phyloP scores from a whole-genome alignment of 2,797 vertebrate species.

The Neoniphon sammara region DNA sequence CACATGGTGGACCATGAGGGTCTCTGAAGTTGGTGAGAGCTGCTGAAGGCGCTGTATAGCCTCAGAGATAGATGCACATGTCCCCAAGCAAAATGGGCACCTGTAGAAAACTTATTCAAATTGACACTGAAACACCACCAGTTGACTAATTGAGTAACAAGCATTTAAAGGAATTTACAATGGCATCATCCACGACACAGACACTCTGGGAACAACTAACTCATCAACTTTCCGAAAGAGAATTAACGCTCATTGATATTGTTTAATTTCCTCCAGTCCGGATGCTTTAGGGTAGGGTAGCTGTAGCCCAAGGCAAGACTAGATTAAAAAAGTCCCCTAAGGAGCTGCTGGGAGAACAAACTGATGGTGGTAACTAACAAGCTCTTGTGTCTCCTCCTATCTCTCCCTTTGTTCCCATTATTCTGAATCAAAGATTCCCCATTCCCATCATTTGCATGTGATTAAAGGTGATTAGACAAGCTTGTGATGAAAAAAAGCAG shows the following conservation, averaged over 20 bases:
- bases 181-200: conserved; percentile 24
- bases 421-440: conserved; percentile 72
- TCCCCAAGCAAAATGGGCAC: conserved; percentile 1
- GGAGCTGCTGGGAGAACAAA: conserved; percentile 64
- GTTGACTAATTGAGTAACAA: conserved; percentile 50
- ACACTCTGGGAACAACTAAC: neutral
- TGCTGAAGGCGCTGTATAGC: conserved; percentile 18
- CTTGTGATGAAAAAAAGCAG: conserved; percentile 21
- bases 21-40: conserved; percentile 40
- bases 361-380: conserved; percentile 61
- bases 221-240: conserved; percentile 62
- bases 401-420: conserved; percentile 71
- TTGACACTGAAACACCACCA: conserved; percentile 4
- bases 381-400: conserved; percentile 60
- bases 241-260: conserved; percentile 68
- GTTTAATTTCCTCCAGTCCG: conserved; percentile 55
- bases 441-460: conserved; percentile 71
- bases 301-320: conserved; percentile 62
- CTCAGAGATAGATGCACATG: conserved; percentile 19
- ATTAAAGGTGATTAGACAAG: conserved; percentile 74
- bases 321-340: conserved; percentile 73
- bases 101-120: conserved; percentile 44
- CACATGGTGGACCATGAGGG: conserved; percentile 26
- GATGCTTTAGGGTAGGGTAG: conserved; percentile 46
- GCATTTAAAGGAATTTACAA: conserved; percentile 48